Percentiles rank a stretch among this genome's conserved stretches.
These are phyloP conservation scores for Campoletis sonorensis DNA, from an alignment of 1,140 invertebrate species.

Conservation along the genomic window DNA sequence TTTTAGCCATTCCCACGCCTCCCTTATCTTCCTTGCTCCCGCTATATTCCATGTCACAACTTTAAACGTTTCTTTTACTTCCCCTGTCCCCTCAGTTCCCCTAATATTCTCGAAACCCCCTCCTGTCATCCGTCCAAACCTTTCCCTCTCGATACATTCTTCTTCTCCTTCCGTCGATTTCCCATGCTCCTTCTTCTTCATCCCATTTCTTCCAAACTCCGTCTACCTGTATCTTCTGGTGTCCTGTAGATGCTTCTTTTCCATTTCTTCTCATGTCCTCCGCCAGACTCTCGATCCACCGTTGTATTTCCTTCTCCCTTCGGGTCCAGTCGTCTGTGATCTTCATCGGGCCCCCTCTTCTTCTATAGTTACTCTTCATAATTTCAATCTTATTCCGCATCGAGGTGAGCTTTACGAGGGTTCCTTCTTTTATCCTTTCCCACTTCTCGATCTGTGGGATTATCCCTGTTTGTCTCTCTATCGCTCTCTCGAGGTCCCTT, in stretches of 20 bases:
- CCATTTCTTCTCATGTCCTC: background rate
- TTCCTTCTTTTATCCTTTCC: background rate
- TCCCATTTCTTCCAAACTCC: too few species aligned
- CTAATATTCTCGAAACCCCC: background rate
- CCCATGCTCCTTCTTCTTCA: background rate
- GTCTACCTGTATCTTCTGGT: too few species aligned
- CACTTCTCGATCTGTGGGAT: background rate
- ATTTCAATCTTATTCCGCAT: background rate
- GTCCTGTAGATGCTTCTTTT: too few species aligned
- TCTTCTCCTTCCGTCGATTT: background rate
- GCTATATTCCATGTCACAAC: too few species aligned
- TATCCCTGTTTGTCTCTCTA: background rate
- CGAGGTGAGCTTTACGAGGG: background rate
- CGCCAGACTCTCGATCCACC: background rate
- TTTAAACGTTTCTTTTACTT: background rate
- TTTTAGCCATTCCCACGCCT: conserved; percentile 28
- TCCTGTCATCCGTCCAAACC: conserved; percentile 1
- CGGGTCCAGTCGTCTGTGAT: conserved; percentile 11
- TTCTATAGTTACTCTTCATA: conserved; percentile 7
- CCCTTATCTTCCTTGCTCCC: background rate
- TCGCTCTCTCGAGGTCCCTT: background rate
- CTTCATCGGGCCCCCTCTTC: background rate
- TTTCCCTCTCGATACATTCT: conserved; percentile 8
- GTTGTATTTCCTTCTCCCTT: conserved; percentile 14
- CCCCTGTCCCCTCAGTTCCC: background rate